Conservation (phyloP, 2,888 invertebrate genomes). For the Crossocerus cetratus region DNA sequence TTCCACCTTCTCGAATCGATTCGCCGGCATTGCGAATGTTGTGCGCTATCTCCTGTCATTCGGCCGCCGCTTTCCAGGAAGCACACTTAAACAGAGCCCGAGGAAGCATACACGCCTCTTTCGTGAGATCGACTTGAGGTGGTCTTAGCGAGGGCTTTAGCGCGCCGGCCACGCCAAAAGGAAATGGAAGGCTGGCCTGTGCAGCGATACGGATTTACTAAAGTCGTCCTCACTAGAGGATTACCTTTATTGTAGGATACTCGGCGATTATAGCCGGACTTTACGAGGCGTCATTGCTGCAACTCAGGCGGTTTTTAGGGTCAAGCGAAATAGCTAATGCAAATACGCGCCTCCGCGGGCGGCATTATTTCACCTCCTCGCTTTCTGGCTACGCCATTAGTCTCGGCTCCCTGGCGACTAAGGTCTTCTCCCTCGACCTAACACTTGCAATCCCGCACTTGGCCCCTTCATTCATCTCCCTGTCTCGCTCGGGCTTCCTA, state of each 20-base stretch:
- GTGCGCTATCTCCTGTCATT: not conserved
- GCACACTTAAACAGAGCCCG: not conserved
- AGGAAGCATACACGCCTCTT: too few species aligned
- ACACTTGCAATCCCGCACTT: not conserved
- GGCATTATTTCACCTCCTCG: conserved; percentile 53
- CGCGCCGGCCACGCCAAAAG: too few species aligned
- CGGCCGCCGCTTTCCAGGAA: not conserved
- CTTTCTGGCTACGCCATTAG: conserved; percentile 38
- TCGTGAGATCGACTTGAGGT: not conserved
- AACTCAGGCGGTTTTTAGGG: conserved; percentile 61
- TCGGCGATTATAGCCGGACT: conserved; percentile 43
- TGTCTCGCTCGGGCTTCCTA: conserved; percentile 26
- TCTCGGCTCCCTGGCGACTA: conserved; percentile 53
- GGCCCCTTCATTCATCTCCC: conserved; percentile 33
- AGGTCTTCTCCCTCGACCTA: conserved; percentile 14
- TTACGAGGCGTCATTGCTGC: conserved; percentile 58
- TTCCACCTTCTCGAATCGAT: conserved; percentile 9
- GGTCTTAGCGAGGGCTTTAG: not conserved
- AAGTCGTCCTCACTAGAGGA: not conserved
- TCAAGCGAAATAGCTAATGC: conserved; percentile 64
- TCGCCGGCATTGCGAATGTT: not conserved
- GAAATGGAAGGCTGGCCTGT: too few species aligned
- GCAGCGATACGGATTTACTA: too few species aligned
- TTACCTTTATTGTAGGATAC: conserved; percentile 23
- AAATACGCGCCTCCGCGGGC: conserved; percentile 50